These are phyloP conservation scores for Nomia melanderi DNA, from an alignment of 1,140 invertebrate species.

Conservation along the genomic window DNA sequence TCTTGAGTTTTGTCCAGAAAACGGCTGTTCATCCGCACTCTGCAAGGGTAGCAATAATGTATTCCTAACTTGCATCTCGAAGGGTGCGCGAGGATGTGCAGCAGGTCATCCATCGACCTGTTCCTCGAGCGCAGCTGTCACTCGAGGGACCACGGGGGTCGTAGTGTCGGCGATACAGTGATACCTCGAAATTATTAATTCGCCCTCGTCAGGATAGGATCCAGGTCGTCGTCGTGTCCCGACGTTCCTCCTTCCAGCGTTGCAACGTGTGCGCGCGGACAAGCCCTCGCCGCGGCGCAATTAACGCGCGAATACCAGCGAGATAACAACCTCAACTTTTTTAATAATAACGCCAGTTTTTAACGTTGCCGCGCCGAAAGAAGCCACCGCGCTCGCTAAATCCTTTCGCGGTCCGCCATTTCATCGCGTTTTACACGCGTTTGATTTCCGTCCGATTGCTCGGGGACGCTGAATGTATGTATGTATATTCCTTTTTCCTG, in stretches of 20 bases:
- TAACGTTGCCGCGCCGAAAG: slow-evolving; percentile 15
- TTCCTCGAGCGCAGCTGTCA: neutral
- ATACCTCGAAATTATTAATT: slow-evolving; percentile 43
- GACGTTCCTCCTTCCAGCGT: no score
- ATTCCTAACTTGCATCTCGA: neutral
- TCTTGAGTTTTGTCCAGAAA: no score
- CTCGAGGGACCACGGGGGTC: neutral
- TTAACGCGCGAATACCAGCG: slow-evolving; percentile 65
- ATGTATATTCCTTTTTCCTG: neutral
- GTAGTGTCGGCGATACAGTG: slow-evolving; percentile 3
- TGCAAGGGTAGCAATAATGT: no score
- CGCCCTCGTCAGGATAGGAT: slow-evolving; percentile 13
- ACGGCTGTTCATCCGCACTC: neutral
- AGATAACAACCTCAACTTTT: slow-evolving; percentile 71
- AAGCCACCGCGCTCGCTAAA: slow-evolving; percentile 3
- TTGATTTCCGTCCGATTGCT: slow-evolving; percentile 40
- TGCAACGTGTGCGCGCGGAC: slow-evolving; percentile 11
- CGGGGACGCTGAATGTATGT: neutral
- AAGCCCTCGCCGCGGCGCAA: slow-evolving; percentile 46
- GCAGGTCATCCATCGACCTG: slow-evolving; percentile 25
- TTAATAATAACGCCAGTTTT: slow-evolving; percentile 70
- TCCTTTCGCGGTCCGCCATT: neutral
- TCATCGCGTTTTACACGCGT: slow-evolving; percentile 6
- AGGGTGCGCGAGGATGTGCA: neutral
- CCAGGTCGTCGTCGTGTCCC: slow-evolving; percentile 10